Conservation (phyloP, 2,888 invertebrate species). For the Pristionchus maxplancki region DNA sequence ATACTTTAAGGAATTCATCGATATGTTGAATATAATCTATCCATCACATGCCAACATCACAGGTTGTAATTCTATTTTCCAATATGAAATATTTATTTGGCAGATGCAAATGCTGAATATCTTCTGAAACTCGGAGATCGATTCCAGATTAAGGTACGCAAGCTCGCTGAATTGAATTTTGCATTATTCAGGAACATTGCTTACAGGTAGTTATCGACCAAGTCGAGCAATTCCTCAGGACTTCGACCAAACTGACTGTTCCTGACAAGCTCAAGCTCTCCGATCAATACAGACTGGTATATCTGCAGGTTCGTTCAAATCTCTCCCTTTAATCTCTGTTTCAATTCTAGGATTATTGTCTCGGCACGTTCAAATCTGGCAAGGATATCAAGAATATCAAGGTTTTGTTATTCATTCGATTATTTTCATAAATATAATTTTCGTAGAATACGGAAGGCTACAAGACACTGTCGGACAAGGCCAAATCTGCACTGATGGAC, state of each 20-base stretch:
- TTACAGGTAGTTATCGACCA: not conserved
- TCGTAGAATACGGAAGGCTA: not conserved
- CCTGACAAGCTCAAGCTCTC: not conserved
- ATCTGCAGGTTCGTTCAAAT: not conserved
- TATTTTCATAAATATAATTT: not conserved
- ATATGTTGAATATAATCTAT: not conserved
- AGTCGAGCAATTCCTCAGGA: not conserved
- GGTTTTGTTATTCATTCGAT: not conserved
- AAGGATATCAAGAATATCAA: not conserved
- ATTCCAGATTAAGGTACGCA: not conserved
- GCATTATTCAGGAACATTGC: not conserved
- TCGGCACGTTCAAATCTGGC: not conserved
- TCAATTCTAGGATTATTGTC: not conserved
- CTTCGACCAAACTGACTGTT: not conserved
- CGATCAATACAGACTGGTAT: not conserved
- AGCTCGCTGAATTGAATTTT: no score
- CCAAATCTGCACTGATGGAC: no score
- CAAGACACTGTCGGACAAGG: not conserved
- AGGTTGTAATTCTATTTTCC: not conserved
- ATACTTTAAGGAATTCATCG: not conserved
- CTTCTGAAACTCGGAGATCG: not conserved
- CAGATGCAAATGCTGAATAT: not conserved
- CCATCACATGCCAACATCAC: not conserved
- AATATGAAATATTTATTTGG: not conserved
- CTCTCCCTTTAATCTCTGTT: no score